Evolutionary conservation across 2,888 invertebrate genomes (phyloP).

Genomic region (Galeopsomyia nigrocyanea): DNA sequence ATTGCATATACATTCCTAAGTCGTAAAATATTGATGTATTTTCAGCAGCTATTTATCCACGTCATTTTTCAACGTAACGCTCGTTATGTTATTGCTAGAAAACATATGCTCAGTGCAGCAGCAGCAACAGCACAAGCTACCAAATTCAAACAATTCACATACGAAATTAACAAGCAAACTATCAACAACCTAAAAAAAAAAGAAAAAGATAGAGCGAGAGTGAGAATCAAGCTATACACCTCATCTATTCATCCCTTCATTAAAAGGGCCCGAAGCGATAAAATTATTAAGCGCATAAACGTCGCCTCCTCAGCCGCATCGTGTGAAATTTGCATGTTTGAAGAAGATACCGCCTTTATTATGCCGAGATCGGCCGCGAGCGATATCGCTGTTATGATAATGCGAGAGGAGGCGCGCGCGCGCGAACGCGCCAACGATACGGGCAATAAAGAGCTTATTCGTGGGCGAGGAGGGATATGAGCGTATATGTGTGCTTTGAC

Average conservation of each 20-base stretch:
- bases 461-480: conserved; percentile 29
- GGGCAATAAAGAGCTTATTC: conserved; percentile 36
- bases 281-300: conserved; percentile 38
- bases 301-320: not conserved
- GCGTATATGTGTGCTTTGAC: conserved; percentile 20
- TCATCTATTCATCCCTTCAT: conserved; percentile 2
- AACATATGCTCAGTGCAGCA: too few species aligned
- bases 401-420: conserved; percentile 24
- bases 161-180: too few species aligned
- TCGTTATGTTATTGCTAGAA: too few species aligned
- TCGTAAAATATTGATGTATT: conserved; percentile 20
- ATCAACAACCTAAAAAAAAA: too few species aligned
- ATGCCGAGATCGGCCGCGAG: conserved; percentile 11
- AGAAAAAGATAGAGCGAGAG: too few species aligned
- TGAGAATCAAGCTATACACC: too few species aligned
- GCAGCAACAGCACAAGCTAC: too few species aligned
- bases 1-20: not conserved
- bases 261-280: not conserved
- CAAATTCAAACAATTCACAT: too few species aligned
- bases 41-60: not conserved
- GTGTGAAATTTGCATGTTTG: conserved; percentile 48
- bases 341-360: conserved; percentile 40
- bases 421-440: conserved; percentile 14
- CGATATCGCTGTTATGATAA: conserved; percentile 26
- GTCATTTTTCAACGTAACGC: too few species aligned